phyloP scores from a whole-genome alignment of 2,113 vertebrate species.

The Odobenus rosmarus region DNA sequence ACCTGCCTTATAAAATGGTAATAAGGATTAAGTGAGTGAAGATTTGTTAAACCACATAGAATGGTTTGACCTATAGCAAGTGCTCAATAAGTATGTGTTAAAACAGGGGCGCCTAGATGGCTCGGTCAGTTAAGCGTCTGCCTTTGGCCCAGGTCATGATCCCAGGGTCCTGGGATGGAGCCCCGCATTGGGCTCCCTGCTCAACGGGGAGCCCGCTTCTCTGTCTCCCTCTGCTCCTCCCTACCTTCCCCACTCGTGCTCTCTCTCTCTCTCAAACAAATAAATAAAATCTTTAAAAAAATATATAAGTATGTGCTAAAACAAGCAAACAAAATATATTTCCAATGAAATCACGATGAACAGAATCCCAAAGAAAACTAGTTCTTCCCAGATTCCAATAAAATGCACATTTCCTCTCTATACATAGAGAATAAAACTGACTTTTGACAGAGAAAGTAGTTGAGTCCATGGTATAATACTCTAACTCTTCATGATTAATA shows the following conservation, averaged over 20 bases:
- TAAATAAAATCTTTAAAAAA: too few species aligned
- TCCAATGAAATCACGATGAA: not conserved
- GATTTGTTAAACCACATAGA: not conserved
- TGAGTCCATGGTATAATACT: not conserved
- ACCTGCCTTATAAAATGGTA: not conserved
- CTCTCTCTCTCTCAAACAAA: too few species aligned
- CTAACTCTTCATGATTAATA: not conserved
- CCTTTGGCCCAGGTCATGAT: too few species aligned
- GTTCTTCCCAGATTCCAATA: not conserved
- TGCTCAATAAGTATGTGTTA: not conserved
- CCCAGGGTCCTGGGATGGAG: too few species aligned
- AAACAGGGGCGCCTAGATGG: too few species aligned
- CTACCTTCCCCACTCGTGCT: too few species aligned
- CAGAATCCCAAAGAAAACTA: not conserved
- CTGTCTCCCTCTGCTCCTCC: too few species aligned
- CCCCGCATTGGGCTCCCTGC: too few species aligned
- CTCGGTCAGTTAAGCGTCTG: too few species aligned
- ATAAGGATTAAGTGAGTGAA: not conserved
- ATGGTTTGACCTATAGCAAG: not conserved
- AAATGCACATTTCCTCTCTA: not conserved
- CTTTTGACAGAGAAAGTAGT: not conserved
- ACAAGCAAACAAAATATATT: not conserved
- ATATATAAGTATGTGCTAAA: not conserved
- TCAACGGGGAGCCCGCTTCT: too few species aligned
- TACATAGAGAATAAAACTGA: not conserved